These are phyloP conservation scores for Brachypalpus laphriformis DNA, from an alignment of 2,888 invertebrate species.

Conservation along the genomic window DNA sequence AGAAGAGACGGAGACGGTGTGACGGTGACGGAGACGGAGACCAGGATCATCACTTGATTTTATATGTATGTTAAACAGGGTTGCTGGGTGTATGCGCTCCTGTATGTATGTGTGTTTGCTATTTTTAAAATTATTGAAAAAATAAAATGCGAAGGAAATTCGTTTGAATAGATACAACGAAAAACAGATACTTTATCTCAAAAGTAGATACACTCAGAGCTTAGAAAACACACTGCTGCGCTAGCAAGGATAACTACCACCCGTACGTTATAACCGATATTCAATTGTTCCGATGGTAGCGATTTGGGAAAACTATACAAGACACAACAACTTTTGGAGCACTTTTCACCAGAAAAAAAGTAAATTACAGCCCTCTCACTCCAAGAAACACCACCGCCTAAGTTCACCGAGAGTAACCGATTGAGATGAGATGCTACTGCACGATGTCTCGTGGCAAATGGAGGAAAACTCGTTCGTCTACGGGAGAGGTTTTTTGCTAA, in stretches of 20 bases:
- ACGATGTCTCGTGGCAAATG: slow-evolving; percentile 72
- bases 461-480: slow-evolving; percentile 70
- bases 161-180: slow-evolving; percentile 6
- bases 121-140: slow-evolving; percentile 37
- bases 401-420: slow-evolving; percentile 71
- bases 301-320: slow-evolving; percentile 24
- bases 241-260: neutral
- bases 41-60: slow-evolving; percentile 73
- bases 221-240: neutral
- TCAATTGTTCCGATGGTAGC: slow-evolving; percentile 14
- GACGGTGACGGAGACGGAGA: slow-evolving; percentile 57
- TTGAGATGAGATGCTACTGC: slow-evolving; percentile 72
- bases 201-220: neutral
- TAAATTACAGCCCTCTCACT: slow-evolving; percentile 55
- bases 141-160: slow-evolving; percentile 11
- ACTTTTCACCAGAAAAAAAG: slow-evolving; percentile 33
- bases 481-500: slow-evolving; percentile 71
- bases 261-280: slow-evolving; percentile 24
- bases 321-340: slow-evolving; percentile 33
- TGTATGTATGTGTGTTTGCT: slow-evolving; percentile 39
- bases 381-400: slow-evolving; percentile 69
- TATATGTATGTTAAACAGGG: slow-evolving; percentile 66
- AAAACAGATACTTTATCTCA: slow-evolving; percentile 14
- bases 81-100: slow-evolving; percentile 59
- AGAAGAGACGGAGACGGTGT: slow-evolving; percentile 67